A percentile compares a stretch with the other conserved stretches of the same genome.
phyloP scores from a whole-genome alignment of 2,797 vertebrate genomes.

The Silurus aristotelis region DNA sequence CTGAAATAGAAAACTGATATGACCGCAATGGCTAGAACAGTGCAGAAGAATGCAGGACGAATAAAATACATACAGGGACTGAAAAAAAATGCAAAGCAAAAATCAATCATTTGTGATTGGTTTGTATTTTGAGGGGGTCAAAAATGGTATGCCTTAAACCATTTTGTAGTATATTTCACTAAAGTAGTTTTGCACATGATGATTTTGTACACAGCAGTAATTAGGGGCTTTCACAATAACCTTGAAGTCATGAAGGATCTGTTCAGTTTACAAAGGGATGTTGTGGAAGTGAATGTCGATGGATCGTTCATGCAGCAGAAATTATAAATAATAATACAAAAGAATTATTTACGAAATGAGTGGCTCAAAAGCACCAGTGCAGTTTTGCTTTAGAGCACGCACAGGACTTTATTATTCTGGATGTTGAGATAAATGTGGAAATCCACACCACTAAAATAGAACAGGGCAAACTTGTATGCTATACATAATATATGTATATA shows the following conservation, averaged over 20 bases:
- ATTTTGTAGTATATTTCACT: constrained; percentile 2
- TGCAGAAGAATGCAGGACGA: constrained; percentile 70
- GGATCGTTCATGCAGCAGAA: constrained; percentile 9
- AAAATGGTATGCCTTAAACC: constrained; percentile 81
- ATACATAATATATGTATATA: background rate
- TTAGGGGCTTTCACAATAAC: constrained; percentile 24
- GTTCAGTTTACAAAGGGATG: constrained; percentile 23
- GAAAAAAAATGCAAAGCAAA: constrained; percentile 74
- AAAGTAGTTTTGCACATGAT: constrained; percentile 5
- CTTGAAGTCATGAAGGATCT: background rate
- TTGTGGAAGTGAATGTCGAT: constrained; percentile 16
- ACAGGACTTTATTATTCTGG: constrained; percentile 3
- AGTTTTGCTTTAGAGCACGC: constrained; percentile 46
- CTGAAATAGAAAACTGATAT: constrained; percentile 77
- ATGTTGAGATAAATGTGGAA: constrained; percentile 12
- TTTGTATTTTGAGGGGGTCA: constrained; percentile 39
- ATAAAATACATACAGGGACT: constrained; percentile 63
- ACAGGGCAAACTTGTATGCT: constrained; percentile 1
- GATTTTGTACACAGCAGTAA: constrained; percentile 23
- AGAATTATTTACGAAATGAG: constrained; percentile 20
- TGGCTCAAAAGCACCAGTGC: constrained; percentile 36
- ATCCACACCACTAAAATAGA: constrained; percentile 13
- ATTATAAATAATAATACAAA: constrained; percentile 15
- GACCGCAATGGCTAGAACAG: constrained; percentile 76
- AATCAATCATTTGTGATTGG: constrained; percentile 71